A percentile compares a stretch with the other conserved stretches of the same genome.
phyloP scores from a whole-genome alignment of 2,888 invertebrate genomes.

The Drosophila algonquin region DNA sequence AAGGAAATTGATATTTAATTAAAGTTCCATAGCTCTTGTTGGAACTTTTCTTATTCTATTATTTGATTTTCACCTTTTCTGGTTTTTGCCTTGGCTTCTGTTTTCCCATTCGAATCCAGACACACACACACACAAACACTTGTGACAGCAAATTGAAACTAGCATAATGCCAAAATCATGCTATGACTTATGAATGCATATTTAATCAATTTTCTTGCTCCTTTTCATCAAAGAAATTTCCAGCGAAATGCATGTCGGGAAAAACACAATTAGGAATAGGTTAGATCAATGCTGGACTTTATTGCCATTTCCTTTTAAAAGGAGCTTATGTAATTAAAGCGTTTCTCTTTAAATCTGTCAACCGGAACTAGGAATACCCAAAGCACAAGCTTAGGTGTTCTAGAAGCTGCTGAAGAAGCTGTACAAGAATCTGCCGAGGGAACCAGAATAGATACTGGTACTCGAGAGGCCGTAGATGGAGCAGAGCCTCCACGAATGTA shows the following conservation, averaged over 20 bases:
- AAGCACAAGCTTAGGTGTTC: neutral
- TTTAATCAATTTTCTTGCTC: neutral
- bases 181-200: neutral
- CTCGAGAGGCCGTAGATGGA: neutral
- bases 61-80: too few relatives aligned
- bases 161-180: constrained; percentile 18
- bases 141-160: constrained; percentile 37
- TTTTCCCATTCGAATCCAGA: constrained; percentile 19
- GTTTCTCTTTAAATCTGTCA: neutral
- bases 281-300: too few relatives aligned
- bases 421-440: neutral
- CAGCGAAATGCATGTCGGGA: neutral
- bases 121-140: neutral
- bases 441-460: neutral
- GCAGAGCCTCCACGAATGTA: too few relatives aligned
- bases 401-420: too few relatives aligned
- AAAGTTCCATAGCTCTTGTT: constrained; percentile 61
- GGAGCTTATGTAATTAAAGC: too few relatives aligned
- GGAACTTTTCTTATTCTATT: neutral
- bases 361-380: neutral
- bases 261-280: too few relatives aligned
- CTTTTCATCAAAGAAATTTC: neutral
- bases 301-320: neutral
- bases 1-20: constrained; percentile 76
- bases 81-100: neutral